A percentile compares a stretch with the other conserved stretches of the same genome.
Conservation (phyloP, 2,888 invertebrate genomes). For the Gryllus longicercus region DNA sequence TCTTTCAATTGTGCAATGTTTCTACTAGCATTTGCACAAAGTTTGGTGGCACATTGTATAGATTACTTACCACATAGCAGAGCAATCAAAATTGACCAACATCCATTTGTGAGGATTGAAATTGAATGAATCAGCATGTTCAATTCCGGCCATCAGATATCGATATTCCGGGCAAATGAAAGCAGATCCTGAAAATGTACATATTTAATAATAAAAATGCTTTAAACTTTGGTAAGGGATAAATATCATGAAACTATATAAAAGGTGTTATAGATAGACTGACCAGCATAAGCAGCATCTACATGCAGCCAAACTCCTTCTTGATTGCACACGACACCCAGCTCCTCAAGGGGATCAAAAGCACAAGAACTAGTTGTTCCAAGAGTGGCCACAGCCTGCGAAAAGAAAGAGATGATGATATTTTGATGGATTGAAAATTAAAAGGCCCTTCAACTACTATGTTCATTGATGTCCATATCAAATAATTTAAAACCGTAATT, state of each 20-base stretch:
- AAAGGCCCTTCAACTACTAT: not conserved
- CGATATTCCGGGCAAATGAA: slow-evolving; percentile 97
- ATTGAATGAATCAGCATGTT: slow-evolving; percentile 93
- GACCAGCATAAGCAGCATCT: slow-evolving; percentile 94
- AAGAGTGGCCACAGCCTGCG: slow-evolving; percentile 77
- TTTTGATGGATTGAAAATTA: not conserved
- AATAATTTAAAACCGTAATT: too few species aligned
- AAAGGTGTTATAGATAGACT: slow-evolving; percentile 22
- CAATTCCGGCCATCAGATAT: slow-evolving; percentile 80
- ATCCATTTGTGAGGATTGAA: slow-evolving; percentile 99
- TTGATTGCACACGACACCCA: slow-evolving; percentile 83
- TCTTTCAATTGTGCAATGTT: too few species aligned
- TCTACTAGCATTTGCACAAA: not conserved
- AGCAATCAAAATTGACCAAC: slow-evolving; percentile 98
- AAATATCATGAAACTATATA: slow-evolving; percentile 60
- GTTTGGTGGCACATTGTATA: not conserved
- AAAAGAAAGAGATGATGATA: slow-evolving; percentile 19
- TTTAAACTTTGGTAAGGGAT: slow-evolving; percentile 59
- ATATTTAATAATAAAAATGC: not conserved
- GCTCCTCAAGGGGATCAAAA: slow-evolving; percentile 84
- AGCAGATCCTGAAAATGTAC: slow-evolving; percentile 61
- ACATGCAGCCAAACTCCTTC: slow-evolving; percentile 87
- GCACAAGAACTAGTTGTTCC: slow-evolving; percentile 96
- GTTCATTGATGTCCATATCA: too few species aligned
- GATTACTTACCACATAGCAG: slow-evolving; percentile 83